These are phyloP conservation scores for Amniataba percoides DNA, from an alignment of 2,797 vertebrate species.

Conservation along the genomic window DNA sequence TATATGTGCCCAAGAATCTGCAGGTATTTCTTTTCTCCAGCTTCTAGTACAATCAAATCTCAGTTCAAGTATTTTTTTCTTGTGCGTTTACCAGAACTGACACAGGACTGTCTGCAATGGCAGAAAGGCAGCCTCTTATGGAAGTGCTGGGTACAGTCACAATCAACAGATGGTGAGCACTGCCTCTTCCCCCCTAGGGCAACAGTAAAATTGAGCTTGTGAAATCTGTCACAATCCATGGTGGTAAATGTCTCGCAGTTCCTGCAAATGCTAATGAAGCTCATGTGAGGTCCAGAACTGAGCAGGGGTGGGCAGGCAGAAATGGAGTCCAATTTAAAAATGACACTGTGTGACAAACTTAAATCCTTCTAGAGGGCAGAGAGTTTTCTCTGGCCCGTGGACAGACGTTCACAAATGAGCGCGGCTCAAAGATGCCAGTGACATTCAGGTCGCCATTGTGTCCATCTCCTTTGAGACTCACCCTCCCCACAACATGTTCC, in stretches of 20 bases:
- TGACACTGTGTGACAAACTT: slow-evolving; percentile 80
- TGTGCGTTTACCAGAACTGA: slow-evolving; percentile 39
- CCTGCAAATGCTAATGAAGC: slow-evolving; percentile 84
- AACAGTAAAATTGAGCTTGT: slow-evolving; percentile 81
- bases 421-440: slow-evolving; percentile 76
- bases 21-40: neutral
- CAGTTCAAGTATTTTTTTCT: slow-evolving; percentile 12
- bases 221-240: slow-evolving; percentile 85
- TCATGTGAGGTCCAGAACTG: slow-evolving; percentile 78
- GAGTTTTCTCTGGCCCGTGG: slow-evolving; percentile 73
- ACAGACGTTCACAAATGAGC: slow-evolving; percentile 78
- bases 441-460: slow-evolving; percentile 79
- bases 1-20: neutral
- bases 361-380: slow-evolving; percentile 76
- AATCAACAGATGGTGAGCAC: slow-evolving; percentile 84
- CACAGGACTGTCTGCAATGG: slow-evolving; percentile 46
- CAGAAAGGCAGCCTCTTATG: slow-evolving; percentile 66
- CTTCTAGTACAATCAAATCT: slow-evolving; percentile 6
- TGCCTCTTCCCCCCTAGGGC: slow-evolving; percentile 70
- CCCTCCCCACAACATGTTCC: slow-evolving; percentile 63
- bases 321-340: slow-evolving; percentile 83
- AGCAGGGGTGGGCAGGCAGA: slow-evolving; percentile 55
- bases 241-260: slow-evolving; percentile 84
- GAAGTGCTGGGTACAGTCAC: slow-evolving; percentile 74
- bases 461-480: slow-evolving; percentile 70